phyloP scores from a whole-genome alignment of 2,797 vertebrate genomes.

The Psittacula derbiana region DNA sequence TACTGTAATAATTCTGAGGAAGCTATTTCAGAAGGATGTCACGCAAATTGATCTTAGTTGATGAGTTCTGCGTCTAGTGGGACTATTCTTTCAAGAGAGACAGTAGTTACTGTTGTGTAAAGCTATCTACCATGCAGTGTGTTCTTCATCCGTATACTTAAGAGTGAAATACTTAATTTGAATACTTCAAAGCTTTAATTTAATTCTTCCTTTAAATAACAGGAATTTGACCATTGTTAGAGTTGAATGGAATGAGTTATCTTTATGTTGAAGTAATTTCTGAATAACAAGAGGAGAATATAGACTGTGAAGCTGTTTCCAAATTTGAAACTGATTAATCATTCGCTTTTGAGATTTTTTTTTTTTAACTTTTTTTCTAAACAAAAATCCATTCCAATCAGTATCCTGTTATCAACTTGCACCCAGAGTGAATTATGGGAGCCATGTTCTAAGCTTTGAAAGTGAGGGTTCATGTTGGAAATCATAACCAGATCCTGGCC shows the following conservation, averaged over 20 bases:
- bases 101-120: not conserved
- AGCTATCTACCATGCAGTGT: not conserved
- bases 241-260: not conserved
- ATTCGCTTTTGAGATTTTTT: not conserved
- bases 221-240: not conserved
- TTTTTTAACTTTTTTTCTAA: not conserved
- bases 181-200: not conserved
- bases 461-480: not conserved
- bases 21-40: not conserved
- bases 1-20: not conserved
- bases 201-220: not conserved
- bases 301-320: not conserved
- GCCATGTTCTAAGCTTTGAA: not conserved
- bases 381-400: not conserved
- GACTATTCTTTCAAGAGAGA: not conserved
- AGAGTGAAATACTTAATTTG: not conserved
- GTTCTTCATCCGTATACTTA: accelerated
- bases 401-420: not conserved
- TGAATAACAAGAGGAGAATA: not conserved
- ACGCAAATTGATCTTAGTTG: not conserved
- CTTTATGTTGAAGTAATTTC: not conserved
- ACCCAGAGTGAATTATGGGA: not conserved
- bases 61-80: not conserved
- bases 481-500: not conserved
- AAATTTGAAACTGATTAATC: not conserved